Base-by-base conservation (phyloP, 2,113 vertebrate species). In the Pantherophis guttatus region DNA sequence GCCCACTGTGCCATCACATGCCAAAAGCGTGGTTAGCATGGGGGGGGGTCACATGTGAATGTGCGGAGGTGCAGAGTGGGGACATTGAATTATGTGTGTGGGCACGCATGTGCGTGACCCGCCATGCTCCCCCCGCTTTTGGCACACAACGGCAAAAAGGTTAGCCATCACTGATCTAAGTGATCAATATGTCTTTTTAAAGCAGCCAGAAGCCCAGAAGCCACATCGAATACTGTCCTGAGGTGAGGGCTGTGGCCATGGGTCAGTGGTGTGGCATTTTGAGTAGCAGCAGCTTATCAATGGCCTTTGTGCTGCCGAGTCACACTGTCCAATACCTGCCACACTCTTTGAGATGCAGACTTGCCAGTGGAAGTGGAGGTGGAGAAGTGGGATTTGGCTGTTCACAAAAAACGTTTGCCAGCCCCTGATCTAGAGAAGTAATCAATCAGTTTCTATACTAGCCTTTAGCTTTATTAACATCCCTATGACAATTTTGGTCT, bases 181-280 rank as follows among this genome's bases (percentile, higher is more conserved):
- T 29, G 26, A 70, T 70, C 29, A 70, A n/a, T 70, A n/a, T 81
- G 15, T 8, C 70, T 39, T 81, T 81, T 39, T 81, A 81, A 81
- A 81, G 33, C 15, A 39, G 7, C 33, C 6, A 39, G 15, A 19
- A 81, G 15, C 15, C 15, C 39, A 39, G 39, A 44, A 44, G 3
- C n/a, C 70, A 33, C 6, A 39, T 81, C 70, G 19, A 8, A 7
- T 33, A 75, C n/a, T 33, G 15, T 39, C 33, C n/a, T 39, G 17
- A 39, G 7, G 13, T 2, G 5, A 75, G 5, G n/a, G 13, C 13
- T 0, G 6, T n/a, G 13, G 5, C 6, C 65, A 75, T 1, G 5
- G 70, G n/a, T 6, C n/a, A 81, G n/a, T n/a, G 15, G 6, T 81
- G 5, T 81, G 33, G 70, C 33, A 81, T 39, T 81, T 19, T 81